Conservation (phyloP, 2,113 vertebrate genomes). For the Sterrhoptilus dennistouni region DNA sequence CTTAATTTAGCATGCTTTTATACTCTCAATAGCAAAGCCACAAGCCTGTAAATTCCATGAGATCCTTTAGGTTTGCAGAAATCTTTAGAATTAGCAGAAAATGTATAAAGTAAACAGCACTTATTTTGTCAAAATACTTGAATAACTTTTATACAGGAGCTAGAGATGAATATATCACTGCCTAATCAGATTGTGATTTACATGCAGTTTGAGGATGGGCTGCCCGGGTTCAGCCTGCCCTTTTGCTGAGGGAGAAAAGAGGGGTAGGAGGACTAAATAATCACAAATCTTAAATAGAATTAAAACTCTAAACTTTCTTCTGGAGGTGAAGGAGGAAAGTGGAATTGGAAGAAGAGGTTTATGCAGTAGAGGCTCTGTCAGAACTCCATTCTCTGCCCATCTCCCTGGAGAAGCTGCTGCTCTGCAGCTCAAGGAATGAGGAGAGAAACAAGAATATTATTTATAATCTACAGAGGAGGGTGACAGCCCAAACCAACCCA, state of each 20-base stretch:
- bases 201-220: constrained; percentile 72
- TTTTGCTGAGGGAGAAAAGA: background rate
- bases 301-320: background rate
- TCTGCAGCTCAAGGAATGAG: background rate
- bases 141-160: constrained; percentile 79
- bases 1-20: constrained; percentile 99
- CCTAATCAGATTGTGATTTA: constrained; percentile 80
- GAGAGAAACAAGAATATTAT: background rate
- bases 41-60: constrained; percentile 96
- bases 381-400: background rate
- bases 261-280: background rate
- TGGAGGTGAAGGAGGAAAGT: background rate
- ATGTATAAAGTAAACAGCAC: constrained; percentile 81
- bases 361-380: background rate
- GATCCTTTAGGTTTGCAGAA: constrained; percentile 86
- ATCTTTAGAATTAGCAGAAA: constrained; percentile 91
- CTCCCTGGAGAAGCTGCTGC: background rate
- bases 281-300: background rate
- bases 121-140: constrained; percentile 83
- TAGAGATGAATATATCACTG: constrained; percentile 79
- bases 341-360: background rate
- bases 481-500: background rate
- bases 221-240: constrained; percentile 3
- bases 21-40: constrained; percentile 91
- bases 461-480: background rate